phyloP scores from a whole-genome alignment of 1,140 invertebrate species.

The Drosophila watanabei region DNA sequence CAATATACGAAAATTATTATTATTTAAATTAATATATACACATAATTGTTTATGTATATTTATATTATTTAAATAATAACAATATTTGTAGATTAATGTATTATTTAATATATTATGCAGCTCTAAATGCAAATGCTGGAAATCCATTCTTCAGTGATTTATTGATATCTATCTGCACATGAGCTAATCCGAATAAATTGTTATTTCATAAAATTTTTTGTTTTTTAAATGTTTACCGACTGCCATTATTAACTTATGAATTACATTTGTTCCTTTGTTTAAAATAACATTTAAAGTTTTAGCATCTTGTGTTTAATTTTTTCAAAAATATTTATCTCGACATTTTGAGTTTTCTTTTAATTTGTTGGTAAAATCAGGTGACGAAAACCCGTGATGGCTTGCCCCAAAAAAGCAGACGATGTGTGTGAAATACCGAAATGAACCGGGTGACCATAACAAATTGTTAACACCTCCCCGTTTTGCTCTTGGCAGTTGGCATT shows the following conservation, averaged over 20 bases:
- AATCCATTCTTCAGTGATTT: neutral
- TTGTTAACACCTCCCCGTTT: conserved; percentile 34
- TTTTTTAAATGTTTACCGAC: too few relatives aligned
- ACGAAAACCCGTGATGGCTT: conserved; percentile 28
- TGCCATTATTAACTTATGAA: neutral
- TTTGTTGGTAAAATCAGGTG: conserved; percentile 15
- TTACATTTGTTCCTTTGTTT: neutral
- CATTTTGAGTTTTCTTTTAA: neutral
- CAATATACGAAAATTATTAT: neutral
- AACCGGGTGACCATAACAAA: conserved; percentile 34
- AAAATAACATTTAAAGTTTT: neutral
- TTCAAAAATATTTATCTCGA: neutral
- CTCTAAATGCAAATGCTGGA: neutral
- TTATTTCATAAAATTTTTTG: neutral
- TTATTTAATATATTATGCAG: neutral
- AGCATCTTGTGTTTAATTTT: neutral
- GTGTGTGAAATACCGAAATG: conserved; percentile 1
- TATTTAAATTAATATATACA: neutral
- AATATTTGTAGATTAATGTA: neutral
- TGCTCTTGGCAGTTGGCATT: conserved; percentile 44
- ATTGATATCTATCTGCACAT: neutral
- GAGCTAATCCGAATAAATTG: neutral
- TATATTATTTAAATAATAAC: neutral
- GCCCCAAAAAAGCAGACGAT: neutral
- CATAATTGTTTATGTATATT: too few relatives aligned